A percentile compares a stretch with the other conserved stretches of the same genome.
phyloP scores from a whole-genome alignment of 2,888 invertebrate species.

The Dryadula phaetusa region DNA sequence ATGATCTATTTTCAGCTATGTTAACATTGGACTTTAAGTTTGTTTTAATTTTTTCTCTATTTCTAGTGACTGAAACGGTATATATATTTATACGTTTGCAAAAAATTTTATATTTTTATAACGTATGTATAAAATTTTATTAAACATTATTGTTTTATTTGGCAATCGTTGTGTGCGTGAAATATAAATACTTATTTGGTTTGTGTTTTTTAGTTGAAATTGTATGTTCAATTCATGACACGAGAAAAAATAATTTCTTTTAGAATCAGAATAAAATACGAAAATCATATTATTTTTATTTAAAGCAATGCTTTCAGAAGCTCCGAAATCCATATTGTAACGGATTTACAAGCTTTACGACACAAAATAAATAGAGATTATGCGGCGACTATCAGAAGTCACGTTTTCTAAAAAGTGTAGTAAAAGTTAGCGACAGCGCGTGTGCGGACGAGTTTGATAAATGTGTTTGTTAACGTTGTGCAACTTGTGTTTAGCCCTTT shows the following conservation, averaged over 20 bases:
- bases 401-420: constrained; percentile 20
- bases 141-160: neutral
- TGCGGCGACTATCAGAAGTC: neutral
- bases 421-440: constrained; percentile 18
- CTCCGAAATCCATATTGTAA: neutral
- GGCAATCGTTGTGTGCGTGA: neutral
- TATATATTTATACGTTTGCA: too few relatives aligned
- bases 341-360: neutral
- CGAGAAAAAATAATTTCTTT: too few relatives aligned
- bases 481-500: constrained; percentile 1
- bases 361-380: neutral
- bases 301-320: neutral
- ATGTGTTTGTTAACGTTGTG: constrained; percentile 20
- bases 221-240: too few relatives aligned
- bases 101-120: too few relatives aligned
- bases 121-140: too few relatives aligned
- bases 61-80: too few relatives aligned
- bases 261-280: too few relatives aligned
- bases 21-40: too few relatives aligned
- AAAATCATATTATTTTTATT: neutral
- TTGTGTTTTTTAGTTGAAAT: too few relatives aligned
- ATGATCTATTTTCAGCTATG: too few relatives aligned
- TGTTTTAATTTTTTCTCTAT: too few relatives aligned
- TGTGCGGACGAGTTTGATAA: constrained; percentile 21
- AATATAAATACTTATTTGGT: neutral